Base-by-base conservation (phyloP, 30 jellyfish, hydroid and myxozoan species). In the Calvadosia cruxmelitensis region DNA sequence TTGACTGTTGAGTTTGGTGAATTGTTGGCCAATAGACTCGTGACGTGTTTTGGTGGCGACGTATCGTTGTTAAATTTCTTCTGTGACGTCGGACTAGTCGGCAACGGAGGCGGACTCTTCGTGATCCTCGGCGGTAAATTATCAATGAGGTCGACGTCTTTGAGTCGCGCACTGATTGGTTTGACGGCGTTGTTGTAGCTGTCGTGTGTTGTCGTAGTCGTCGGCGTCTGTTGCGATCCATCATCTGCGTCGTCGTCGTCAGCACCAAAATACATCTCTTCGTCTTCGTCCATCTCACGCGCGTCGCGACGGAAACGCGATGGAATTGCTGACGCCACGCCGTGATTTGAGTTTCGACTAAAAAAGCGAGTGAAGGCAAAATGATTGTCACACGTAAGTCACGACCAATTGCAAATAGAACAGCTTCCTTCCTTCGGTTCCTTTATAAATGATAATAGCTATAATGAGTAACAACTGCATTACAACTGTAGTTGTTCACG, bases 241-340 rank as follows among this genome's bases (percentile, higher is more conserved):
- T 74, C 49, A 29, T 34, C 36, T 3, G 57, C 72, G 7, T 89
- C 98, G 63, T 89, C 98, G 27, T 89, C 98, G 29, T 85, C 96
- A 27, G 84, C 33, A 65, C 76, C 95, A 70, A 89, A 89, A 94
- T 94, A 89, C 28, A 50, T 82, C 92, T 89, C 98, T 73, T 89
- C 98, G 72, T 89, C 93, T 53, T 81, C 95, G 65, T 89, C 98
- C 36, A 89, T 28, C 13, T 72, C 93, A 5, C 98, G 84, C 34
- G 86, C 98, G 49, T 89, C 98, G 61, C 98, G 80, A 28, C 76
- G 74, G 53, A 49, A 76, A 27, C 98, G 80, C 31, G 87, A 31
- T 20, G 84, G 57, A 20, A 20, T 20, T 10, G 20, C 20, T 42
- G 57, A 10, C 15, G 57, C 81, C 30, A 89, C 81, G 12, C 98